Conservation (phyloP, 1,140 invertebrate genomes). For the Cyclargus thomasi region DNA sequence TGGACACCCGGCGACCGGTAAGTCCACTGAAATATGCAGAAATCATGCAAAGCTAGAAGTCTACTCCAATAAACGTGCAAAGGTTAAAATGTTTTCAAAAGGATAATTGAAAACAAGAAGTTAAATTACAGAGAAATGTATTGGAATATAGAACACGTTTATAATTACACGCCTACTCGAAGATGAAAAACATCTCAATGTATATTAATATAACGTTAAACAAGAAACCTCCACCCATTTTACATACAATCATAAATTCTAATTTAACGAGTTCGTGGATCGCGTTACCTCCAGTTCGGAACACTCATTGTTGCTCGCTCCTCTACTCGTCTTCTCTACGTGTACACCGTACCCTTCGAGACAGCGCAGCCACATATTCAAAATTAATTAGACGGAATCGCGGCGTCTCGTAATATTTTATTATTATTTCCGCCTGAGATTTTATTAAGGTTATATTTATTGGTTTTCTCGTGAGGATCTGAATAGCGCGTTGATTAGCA, state of each 20-base stretch:
- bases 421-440: conserved; percentile 70
- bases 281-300: conserved; percentile 56
- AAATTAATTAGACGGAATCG: conserved; percentile 74
- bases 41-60: conserved; percentile 29
- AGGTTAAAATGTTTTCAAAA: too few species aligned
- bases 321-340: too few species aligned
- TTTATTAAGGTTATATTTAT: conserved; percentile 72
- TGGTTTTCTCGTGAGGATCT: conserved; percentile 64
- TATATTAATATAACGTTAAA: conserved; percentile 34
- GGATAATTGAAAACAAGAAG: too few species aligned
- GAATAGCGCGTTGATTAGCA: conserved; percentile 66
- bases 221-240: conserved; percentile 68
- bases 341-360: conserved; percentile 51
- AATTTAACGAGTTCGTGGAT: conserved; percentile 67
- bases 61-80: too few species aligned
- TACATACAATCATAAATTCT: conserved; percentile 74
- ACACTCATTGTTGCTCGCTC: conserved; percentile 49
- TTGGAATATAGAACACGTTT: conserved; percentile 8
- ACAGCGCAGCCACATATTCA: conserved; percentile 66
- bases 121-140: too few species aligned
- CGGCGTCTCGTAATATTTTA: conserved; percentile 70
- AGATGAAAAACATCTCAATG: conserved; percentile 36
- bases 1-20: conserved; percentile 42
- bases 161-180: conserved; percentile 12
- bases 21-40: conserved; percentile 51